Evolutionary conservation across 2,888 invertebrate species (phyloP).

Genomic region (Leucophenga maculata): DNA sequence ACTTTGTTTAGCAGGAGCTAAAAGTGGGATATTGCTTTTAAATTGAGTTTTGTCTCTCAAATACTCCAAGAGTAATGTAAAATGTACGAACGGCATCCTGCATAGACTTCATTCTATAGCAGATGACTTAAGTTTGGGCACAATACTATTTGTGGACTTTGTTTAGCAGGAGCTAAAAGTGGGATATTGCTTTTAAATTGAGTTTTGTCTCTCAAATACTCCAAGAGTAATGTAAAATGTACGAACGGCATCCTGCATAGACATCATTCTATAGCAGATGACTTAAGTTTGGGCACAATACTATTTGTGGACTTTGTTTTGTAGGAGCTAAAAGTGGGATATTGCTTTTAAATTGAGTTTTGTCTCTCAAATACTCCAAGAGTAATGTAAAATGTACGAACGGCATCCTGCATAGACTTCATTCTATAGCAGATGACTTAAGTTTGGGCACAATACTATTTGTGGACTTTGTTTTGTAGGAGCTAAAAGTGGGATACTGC

Average conservation of each 20-base stretch:
- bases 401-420: constrained; percentile 37
- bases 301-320: constrained; percentile 20
- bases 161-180: constrained; percentile 49
- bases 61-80: constrained; percentile 40
- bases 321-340: constrained; percentile 53
- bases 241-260: constrained; percentile 51
- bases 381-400: constrained; percentile 27
- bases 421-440: constrained; percentile 40
- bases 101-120: constrained; percentile 45
- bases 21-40: constrained; percentile 44
- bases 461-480: constrained; percentile 4
- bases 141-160: constrained; percentile 27
- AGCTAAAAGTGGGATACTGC: constrained; percentile 33
- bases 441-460: constrained; percentile 34
- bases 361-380: constrained; percentile 54
- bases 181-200: constrained; percentile 37
- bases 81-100: constrained; percentile 47
- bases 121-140: constrained; percentile 49
- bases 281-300: constrained; percentile 44
- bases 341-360: constrained; percentile 23
- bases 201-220: constrained; percentile 52
- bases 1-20: constrained; percentile 35
- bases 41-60: constrained; percentile 39
- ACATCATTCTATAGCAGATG: constrained; percentile 45
- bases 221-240: constrained; percentile 36